Evolutionary conservation across 2,888 invertebrate species (phyloP).

Genomic region (Ochropacha duplaris): DNA sequence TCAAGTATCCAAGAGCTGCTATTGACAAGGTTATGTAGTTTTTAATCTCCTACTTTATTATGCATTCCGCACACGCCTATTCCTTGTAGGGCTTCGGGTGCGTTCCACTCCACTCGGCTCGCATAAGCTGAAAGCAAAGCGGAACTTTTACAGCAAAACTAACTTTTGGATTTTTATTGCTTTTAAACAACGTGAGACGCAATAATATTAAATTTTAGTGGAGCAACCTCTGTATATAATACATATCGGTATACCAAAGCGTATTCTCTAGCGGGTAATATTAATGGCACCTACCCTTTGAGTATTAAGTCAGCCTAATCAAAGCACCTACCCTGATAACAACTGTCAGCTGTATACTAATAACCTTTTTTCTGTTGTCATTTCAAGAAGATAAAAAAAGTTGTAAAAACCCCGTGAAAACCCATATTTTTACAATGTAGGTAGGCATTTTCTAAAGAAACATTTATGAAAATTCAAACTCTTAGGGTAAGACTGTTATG

Average conservation of each 20-base stretch:
- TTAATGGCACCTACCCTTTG: too few relatives aligned
- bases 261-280: conserved; percentile 10
- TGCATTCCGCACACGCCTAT: conserved; percentile 80
- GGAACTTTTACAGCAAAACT: conserved; percentile 73
- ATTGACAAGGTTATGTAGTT: conserved; percentile 79
- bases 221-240: conserved; percentile 31
- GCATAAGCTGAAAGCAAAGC: conserved; percentile 66
- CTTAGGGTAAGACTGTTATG: too few relatives aligned
- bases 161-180: conserved; percentile 80
- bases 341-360: too few relatives aligned
- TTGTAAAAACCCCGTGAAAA: too few relatives aligned
- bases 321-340: too few relatives aligned
- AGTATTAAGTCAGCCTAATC: too few relatives aligned
- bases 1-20: conserved; percentile 47
- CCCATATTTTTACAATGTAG: too few relatives aligned
- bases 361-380: too few relatives aligned
- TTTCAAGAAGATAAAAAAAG: too few relatives aligned
- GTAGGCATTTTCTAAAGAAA: too few relatives aligned
- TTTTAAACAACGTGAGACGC: conserved; percentile 77
- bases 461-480: too few relatives aligned
- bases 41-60: conserved; percentile 80
- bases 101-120: conserved; percentile 63
- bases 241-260: conserved; percentile 21
- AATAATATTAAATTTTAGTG: conserved; percentile 73
- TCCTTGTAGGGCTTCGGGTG: conserved; percentile 74